These are phyloP conservation scores for Agrochola circellaris DNA, from an alignment of 2,888 invertebrate species.

Conservation along the genomic window DNA sequence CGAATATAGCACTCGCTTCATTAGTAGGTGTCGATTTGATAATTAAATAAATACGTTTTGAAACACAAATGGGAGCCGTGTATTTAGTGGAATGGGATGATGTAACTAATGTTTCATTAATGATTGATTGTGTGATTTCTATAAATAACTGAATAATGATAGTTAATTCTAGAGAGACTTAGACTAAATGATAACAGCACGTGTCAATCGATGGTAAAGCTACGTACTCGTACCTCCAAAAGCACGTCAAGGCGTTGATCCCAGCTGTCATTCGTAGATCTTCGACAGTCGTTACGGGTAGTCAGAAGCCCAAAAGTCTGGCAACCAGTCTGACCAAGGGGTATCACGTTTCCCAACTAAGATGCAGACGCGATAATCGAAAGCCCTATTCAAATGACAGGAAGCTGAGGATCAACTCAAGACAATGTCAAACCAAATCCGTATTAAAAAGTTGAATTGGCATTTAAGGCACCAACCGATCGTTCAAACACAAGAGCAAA, in stretches of 20 bases:
- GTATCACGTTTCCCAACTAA: background rate
- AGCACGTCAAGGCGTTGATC: background rate
- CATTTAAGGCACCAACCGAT: constrained; percentile 17
- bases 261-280: background rate
- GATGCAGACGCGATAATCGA: background rate
- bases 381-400: constrained; percentile 13
- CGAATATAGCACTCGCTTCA: constrained; percentile 37
- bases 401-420: constrained; percentile 12
- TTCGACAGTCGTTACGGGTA: background rate
- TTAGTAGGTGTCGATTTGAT: constrained; percentile 47
- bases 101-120: background rate
- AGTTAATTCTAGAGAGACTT: background rate
- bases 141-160: too few species aligned
- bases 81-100: constrained; percentile 8
- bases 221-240: background rate
- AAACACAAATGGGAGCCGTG: constrained; percentile 14
- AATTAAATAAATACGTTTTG: constrained; percentile 46
- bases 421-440: constrained; percentile 31
- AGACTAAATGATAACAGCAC: background rate
- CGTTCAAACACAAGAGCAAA: constrained; percentile 41
- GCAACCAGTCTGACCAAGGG: background rate
- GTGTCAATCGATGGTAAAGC: background rate
- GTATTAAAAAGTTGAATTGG: constrained; percentile 50
- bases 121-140: background rate
- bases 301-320: background rate